Evolutionary conservation across 1,140 invertebrate species (phyloP).

Genomic region (Dolichoris vasculosae): DNA sequence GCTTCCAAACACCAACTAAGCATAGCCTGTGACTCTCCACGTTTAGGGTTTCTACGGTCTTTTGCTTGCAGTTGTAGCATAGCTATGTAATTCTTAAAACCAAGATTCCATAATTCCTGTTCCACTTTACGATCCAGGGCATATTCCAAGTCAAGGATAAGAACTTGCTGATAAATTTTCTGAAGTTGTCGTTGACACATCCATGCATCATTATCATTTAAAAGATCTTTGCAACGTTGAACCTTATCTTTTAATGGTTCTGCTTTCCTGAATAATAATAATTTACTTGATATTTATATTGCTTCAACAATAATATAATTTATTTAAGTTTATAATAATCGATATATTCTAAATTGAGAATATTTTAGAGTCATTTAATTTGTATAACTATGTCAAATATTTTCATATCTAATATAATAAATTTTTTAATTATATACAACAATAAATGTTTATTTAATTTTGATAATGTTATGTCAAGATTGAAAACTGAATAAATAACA

Average conservation of each 20-base stretch:
- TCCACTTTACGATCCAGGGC: slow-evolving; percentile 92
- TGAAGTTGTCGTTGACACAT: slow-evolving; percentile 80
- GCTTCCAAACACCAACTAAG: slow-evolving; percentile 86
- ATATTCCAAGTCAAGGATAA: slow-evolving; percentile 88
- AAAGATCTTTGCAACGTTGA: slow-evolving; percentile 78
- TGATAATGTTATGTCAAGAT: no score
- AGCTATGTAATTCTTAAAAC: slow-evolving; percentile 91
- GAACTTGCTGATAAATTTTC: slow-evolving; percentile 86
- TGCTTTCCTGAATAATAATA: slow-evolving; percentile 76
- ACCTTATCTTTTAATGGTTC: slow-evolving; percentile 82
- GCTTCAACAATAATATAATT: not conserved
- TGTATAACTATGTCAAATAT: no score
- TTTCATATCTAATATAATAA: no score
- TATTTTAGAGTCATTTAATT: no score
- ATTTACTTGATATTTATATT: not conserved
- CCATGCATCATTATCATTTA: slow-evolving; percentile 78
- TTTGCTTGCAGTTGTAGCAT: slow-evolving; percentile 83
- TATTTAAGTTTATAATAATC: not conserved
- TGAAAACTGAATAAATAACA: not conserved
- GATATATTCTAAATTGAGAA: not conserved
- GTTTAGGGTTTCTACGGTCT: slow-evolving; percentile 85
- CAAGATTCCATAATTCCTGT: slow-evolving; percentile 91
- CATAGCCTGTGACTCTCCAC: slow-evolving; percentile 83
- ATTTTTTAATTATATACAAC: no score
- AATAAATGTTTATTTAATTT: no score